phyloP scores from a whole-genome alignment of 2,888 invertebrate genomes.

The Drosophila borborema region DNA sequence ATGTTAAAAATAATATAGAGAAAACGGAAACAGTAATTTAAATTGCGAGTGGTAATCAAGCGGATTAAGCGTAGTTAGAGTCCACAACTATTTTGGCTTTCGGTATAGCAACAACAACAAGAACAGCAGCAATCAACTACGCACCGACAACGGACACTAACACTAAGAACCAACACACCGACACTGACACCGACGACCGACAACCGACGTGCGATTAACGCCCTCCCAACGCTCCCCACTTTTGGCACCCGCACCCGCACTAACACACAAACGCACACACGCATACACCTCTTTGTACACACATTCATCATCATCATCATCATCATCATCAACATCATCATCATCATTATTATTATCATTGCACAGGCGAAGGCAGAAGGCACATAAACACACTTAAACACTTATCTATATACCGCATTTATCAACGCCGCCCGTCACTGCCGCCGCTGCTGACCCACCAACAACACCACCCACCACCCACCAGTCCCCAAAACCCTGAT shows the following conservation, averaged over 20 bases:
- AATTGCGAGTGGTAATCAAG: constrained; percentile 72
- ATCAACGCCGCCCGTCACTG: constrained; percentile 59
- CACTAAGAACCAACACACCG: constrained; percentile 43
- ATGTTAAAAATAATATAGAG: constrained; percentile 69
- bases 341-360: constrained; percentile 7
- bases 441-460: constrained; percentile 28
- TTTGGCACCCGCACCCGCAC: constrained; percentile 57
- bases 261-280: constrained; percentile 24
- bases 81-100: constrained; percentile 51
- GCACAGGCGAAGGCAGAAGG: constrained; percentile 35
- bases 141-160: constrained; percentile 63
- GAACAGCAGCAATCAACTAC: constrained; percentile 55
- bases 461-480: background rate
- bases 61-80: constrained; percentile 56
- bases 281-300: constrained; percentile 24
- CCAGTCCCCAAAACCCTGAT: constrained; percentile 24
- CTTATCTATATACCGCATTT: constrained; percentile 65
- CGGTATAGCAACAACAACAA: constrained; percentile 42
- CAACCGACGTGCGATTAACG: constrained; percentile 64
- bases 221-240: constrained; percentile 56
- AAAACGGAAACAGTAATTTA: constrained; percentile 68
- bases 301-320: constrained; percentile 34
- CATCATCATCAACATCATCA: constrained; percentile 33
- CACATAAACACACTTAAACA: constrained; percentile 48
- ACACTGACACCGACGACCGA: constrained; percentile 60